Evolutionary conservation across 2,888 invertebrate species (phyloP).

Genomic region (Cantharis rufa): DNA sequence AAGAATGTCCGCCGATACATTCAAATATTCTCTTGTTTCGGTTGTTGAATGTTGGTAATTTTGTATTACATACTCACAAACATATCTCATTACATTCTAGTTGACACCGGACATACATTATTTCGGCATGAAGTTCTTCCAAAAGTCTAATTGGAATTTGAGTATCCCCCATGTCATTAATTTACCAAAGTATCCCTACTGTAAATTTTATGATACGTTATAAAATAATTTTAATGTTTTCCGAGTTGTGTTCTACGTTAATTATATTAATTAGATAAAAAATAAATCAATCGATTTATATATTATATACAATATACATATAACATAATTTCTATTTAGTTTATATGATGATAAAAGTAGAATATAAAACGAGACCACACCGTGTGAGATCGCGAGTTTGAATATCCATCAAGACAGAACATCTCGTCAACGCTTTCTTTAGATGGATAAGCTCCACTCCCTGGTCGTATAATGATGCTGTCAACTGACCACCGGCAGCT

Average conservation of each 20-base stretch:
- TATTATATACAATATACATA: too few relatives aligned
- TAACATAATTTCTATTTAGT: conserved; percentile 10
- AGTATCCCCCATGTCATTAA: background rate
- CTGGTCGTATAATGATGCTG: conserved; percentile 34
- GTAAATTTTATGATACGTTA: background rate
- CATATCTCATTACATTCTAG: conserved; percentile 27
- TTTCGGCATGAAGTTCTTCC: conserved; percentile 6
- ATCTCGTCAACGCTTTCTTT: conserved; percentile 32
- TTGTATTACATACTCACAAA: conserved; percentile 23
- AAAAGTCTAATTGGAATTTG: conserved; percentile 1
- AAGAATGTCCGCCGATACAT: conserved; percentile 34
- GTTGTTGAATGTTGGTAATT: conserved; percentile 24
- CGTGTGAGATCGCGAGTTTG: conserved; percentile 26
- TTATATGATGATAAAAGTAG: conserved; percentile 31
- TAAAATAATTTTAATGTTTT: background rate
- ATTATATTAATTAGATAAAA: background rate
- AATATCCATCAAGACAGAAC: conserved; percentile 33
- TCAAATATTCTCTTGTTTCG: conserved; percentile 24
- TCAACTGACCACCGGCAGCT: conserved; percentile 34
- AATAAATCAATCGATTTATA: background rate
- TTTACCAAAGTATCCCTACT: background rate
- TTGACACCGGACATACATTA: conserved; percentile 17
- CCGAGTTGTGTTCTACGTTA: background rate
- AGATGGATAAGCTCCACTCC: conserved; percentile 34
- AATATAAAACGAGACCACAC: conserved; percentile 29